Conservation (phyloP, 2,888 invertebrate species). For the Pseudococcus longispinus region DNA sequence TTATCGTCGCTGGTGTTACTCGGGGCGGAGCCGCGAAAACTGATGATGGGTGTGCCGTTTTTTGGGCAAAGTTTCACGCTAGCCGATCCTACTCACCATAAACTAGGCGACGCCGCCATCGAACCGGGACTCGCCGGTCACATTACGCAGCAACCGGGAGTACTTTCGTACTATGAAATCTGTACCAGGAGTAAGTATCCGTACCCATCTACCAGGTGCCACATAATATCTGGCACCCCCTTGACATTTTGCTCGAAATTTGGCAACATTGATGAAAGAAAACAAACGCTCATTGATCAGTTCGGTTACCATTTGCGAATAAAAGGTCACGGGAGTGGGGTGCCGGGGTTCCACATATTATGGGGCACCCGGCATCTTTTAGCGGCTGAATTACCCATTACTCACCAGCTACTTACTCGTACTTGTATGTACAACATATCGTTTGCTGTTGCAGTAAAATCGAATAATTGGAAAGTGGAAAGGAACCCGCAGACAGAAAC, state of each 20-base stretch:
- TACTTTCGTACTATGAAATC: constrained; percentile 78
- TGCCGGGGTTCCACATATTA: no score
- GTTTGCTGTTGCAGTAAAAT: not conserved
- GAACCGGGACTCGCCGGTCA: constrained; percentile 70
- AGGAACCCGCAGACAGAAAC: constrained; percentile 67
- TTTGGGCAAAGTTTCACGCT: constrained; percentile 87
- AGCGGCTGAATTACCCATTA: no score
- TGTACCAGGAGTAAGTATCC: constrained; percentile 62
- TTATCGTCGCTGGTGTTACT: constrained; percentile 52
- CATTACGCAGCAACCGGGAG: constrained; percentile 74
- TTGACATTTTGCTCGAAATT: no score
- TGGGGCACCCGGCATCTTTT: no score
- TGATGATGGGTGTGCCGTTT: constrained; percentile 82
- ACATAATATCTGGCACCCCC: no score
- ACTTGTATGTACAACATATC: no score
- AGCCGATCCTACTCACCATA: constrained; percentile 60
- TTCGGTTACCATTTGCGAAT: no score
- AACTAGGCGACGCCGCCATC: constrained; percentile 71
- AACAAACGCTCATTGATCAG: no score
- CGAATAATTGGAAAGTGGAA: constrained; percentile 69
- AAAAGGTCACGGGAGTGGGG: no score
- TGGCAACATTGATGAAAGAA: no score
- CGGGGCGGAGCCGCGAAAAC: constrained; percentile 80
- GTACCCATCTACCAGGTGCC: no score
- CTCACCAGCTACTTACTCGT: no score